phyloP scores from a whole-genome alignment of 2,888 invertebrate species.

The Odontomyia ornata region DNA sequence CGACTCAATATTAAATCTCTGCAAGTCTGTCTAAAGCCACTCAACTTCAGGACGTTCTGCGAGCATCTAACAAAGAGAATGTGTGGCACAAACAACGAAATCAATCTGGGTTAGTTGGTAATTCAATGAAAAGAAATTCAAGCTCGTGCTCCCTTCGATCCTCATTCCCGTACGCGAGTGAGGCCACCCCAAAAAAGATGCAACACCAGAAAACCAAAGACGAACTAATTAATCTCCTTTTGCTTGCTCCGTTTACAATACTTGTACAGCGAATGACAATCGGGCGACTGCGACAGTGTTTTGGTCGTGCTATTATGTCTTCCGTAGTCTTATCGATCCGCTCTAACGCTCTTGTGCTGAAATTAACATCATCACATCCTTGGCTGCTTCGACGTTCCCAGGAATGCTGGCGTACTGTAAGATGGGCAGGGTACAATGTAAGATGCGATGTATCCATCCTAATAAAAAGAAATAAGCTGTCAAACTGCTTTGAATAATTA shows the following conservation, averaged over 20 bases:
- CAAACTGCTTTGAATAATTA: slow-evolving; percentile 39
- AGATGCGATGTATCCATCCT: slow-evolving; percentile 1
- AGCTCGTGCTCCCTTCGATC: neutral
- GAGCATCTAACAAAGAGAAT: neutral
- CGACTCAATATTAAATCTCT: slow-evolving; percentile 20
- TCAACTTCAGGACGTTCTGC: neutral
- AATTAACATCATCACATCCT: slow-evolving; percentile 10
- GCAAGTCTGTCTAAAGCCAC: neutral
- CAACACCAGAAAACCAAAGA: slow-evolving; percentile 34
- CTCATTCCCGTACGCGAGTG: neutral
- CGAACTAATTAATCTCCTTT: slow-evolving; percentile 35
- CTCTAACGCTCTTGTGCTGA: neutral
- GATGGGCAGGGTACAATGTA: neutral
- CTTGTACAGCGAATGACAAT: neutral
- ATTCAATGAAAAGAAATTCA: slow-evolving; percentile 22
- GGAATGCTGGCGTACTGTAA: neutral
- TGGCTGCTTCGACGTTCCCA: neutral
- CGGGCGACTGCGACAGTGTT: slow-evolving; percentile 5
- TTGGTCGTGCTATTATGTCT: slow-evolving; percentile 10
- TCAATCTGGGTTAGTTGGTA: slow-evolving; percentile 39
- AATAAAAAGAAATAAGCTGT: slow-evolving; percentile 39
- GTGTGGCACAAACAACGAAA: neutral
- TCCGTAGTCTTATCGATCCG: slow-evolving; percentile 14
- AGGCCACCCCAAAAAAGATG: slow-evolving; percentile 5
- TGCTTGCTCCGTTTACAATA: slow-evolving; percentile 6